phyloP scores from a whole-genome alignment of 2,113 vertebrate genomes.

The Albula glossodonta region DNA sequence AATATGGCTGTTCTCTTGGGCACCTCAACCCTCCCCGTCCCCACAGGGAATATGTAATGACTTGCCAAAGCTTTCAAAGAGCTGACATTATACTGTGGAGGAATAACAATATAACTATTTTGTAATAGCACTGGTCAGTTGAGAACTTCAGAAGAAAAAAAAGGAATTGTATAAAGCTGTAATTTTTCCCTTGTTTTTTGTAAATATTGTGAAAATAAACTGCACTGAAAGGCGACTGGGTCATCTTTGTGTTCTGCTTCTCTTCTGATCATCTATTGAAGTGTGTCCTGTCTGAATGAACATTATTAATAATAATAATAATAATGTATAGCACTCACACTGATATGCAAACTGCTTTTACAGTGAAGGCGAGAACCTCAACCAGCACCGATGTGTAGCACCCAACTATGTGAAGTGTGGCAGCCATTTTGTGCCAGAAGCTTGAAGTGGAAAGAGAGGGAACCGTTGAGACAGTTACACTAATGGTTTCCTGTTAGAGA shows the following conservation, averaged over 20 bases:
- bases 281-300: neutral
- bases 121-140: constrained; percentile 50
- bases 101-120: constrained; percentile 40
- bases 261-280: neutral
- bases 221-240: constrained; percentile 53
- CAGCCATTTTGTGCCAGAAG: too few species aligned
- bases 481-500: too few species aligned
- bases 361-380: too few species aligned
- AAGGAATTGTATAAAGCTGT: constrained; percentile 32
- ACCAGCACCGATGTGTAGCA: too few species aligned
- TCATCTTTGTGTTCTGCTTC: constrained; percentile 24
- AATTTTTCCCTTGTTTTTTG: constrained; percentile 54
- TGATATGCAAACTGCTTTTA: too few species aligned
- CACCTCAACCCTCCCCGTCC: constrained; percentile 1
- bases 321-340: too few species aligned
- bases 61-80: constrained; percentile 43
- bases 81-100: constrained; percentile 44
- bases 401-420: too few species aligned
- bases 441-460: too few species aligned
- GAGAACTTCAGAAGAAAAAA: constrained; percentile 36
- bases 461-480: too few species aligned
- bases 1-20: constrained; percentile 53
- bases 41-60: constrained; percentile 48
- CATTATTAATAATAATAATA: neutral
- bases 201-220: constrained; percentile 69